Conservation (phyloP, 35 echinoderm and acorn worm genomes). For the Stichopus chloronotus region DNA sequence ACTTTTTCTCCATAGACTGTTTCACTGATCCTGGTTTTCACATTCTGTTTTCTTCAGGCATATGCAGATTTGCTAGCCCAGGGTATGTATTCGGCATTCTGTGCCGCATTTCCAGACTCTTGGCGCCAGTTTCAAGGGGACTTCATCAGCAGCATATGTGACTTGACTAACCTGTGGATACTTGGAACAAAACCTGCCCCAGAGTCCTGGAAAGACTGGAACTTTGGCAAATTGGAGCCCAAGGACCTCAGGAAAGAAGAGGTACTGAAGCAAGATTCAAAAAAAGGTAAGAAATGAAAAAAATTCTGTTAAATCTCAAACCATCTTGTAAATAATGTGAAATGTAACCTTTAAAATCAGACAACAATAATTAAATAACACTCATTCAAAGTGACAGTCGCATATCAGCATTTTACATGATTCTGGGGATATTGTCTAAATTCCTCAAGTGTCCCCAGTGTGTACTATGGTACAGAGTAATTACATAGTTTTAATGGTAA, state of each 20-base stretch:
- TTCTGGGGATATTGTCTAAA: too few relatives aligned
- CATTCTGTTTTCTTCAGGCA: conserved; percentile 42
- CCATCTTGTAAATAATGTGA: neutral
- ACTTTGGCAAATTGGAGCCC: conserved; percentile 79
- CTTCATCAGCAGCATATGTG: conserved; percentile 84
- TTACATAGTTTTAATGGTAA: too few relatives aligned
- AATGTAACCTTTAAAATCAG: too few relatives aligned
- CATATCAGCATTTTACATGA: too few relatives aligned
- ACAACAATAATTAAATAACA: neutral
- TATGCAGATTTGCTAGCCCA: conserved; percentile 87
- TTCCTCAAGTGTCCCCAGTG: too few relatives aligned
- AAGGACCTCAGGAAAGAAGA: conserved; percentile 85
- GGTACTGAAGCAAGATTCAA: conserved; percentile 77
- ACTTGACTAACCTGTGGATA: conserved; percentile 85
- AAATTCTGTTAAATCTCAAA: neutral
- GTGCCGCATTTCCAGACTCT: conserved; percentile 95
- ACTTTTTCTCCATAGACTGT: too few relatives aligned
- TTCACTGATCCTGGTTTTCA: neutral
- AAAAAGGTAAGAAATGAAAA: conserved; percentile 78
- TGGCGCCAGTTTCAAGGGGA: conserved; percentile 96
- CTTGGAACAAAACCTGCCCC: conserved; percentile 86
- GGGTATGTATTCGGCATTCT: conserved; percentile 84
- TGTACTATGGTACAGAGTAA: too few relatives aligned
- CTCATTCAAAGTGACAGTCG: neutral
- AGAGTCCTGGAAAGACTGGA: conserved; percentile 78